Base-by-base conservation (phyloP, 2,797 vertebrate species). In the Falco berigora region DNA sequence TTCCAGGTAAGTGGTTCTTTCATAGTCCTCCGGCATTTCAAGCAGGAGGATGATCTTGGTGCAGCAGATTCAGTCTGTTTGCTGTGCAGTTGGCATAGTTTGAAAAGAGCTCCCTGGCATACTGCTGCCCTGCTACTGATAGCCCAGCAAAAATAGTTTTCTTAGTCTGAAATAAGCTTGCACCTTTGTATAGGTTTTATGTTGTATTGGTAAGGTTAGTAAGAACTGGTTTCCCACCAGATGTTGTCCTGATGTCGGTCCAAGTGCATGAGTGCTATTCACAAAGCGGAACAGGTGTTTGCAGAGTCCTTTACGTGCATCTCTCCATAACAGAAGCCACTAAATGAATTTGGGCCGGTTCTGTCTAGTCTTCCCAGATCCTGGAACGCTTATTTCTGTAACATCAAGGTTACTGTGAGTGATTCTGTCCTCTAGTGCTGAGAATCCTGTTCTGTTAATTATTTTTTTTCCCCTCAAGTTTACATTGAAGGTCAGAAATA, bases 1-100 rank as follows among this genome's bases (percentile, higher is more conserved):
- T 99, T 99, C 95, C 99, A 99, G 98, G 99, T 99, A 94, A 94
- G 98, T 72, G 18, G 7, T 62, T 47, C 12, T 85, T 91, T 72
- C 28, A 8, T 23, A 58, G 23, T 32, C 27, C 22, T 58, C 15
- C 47, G 62, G 28, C 38, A 22, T 89, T 80, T 59, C 32, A 56
- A 87, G 61, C 40, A 74, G 38, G 59, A 67, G n/a, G 23, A 47
- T 44, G 19, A 32, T 56, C 50, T 52, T 80, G 30, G 18, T 71
- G n/a, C 72, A 80, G 75, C 47, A 82, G 38, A 58, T 52, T 25
- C 47, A 47, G 3, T 56, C 27, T 78, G 46, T 82, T 88, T 64
- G n/a, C 59, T 46, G 5, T 71, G 72, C 24, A 40, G 12, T 16
- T 83, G 28, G 20, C 56, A 66, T 28, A 4, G 13, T 59, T 67